Evolutionary conservation across 2,888 invertebrate genomes (phyloP).

Genomic region (Aspidiotus rigidus): DNA sequence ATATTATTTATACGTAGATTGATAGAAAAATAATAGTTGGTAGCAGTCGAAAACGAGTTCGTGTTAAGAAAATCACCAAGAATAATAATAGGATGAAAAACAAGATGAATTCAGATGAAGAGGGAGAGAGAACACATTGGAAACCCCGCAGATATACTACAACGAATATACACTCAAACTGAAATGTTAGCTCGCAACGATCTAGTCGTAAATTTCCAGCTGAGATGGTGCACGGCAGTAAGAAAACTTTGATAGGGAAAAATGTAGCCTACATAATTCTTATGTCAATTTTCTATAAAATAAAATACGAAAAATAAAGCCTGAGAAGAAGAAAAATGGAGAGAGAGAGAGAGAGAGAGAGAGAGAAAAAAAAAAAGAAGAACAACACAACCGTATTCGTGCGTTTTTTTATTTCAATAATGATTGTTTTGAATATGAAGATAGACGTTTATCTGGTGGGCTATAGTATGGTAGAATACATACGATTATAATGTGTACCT

Average conservation of each 20-base stretch:
- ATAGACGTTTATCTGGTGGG: no score
- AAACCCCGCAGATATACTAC: not conserved
- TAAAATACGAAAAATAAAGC: not conserved
- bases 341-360: no score
- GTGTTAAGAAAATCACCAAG: no score
- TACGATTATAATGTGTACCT: no score
- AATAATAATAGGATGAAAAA: no score
- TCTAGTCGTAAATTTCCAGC: not conserved
- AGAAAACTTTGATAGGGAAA: not conserved
- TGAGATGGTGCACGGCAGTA: not conserved
- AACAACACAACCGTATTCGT: not conserved
- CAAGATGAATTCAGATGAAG: not conserved
- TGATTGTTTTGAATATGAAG: not conserved
- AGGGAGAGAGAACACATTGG: not conserved
- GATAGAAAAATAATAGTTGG: no score
- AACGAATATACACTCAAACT: not conserved
- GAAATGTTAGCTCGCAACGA: not conserved
- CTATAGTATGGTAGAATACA: not conserved
- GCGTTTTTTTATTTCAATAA: not conserved
- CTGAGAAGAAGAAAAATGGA: no score
- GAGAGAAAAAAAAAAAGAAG: no score
- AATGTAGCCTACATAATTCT: not conserved
- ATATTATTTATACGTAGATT: no score
- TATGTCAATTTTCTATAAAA: not conserved
- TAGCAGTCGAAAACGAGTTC: no score